These are phyloP conservation scores for Leptinotarsa undecemlineata DNA, from an alignment of 1,140 invertebrate species.

Conservation along the genomic window DNA sequence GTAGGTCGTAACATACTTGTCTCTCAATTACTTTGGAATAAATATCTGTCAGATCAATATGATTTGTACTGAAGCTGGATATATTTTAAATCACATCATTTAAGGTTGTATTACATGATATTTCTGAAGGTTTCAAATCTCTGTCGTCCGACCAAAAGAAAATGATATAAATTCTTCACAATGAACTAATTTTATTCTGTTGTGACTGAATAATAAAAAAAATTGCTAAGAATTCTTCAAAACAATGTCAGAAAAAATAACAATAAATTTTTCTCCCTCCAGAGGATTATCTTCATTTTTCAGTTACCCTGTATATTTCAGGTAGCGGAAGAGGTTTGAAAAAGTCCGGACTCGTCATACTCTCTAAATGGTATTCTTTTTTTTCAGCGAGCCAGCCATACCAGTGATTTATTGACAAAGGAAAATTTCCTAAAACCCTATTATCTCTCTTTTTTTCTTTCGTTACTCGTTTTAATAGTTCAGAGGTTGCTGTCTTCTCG, in stretches of 20 bases:
- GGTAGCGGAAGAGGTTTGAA: constrained; percentile 32
- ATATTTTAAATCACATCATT: too few relatives aligned
- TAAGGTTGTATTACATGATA: not conserved
- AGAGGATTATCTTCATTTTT: not conserved
- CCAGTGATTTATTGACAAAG: constrained; percentile 39
- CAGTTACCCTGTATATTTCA: constrained; percentile 20
- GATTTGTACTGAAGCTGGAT: too few relatives aligned
- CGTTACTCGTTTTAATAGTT: constrained; percentile 27
- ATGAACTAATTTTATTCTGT: too few relatives aligned
- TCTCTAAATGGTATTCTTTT: constrained; percentile 39
- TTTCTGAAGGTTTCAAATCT: not conserved
- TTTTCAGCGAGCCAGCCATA: constrained; percentile 43
- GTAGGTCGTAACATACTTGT: too few relatives aligned
- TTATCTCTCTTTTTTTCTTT: constrained; percentile 25
- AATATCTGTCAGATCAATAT: too few relatives aligned
- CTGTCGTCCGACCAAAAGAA: too few relatives aligned
- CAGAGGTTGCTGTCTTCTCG: constrained; percentile 14
- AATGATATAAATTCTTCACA: too few relatives aligned
- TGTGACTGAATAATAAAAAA: not conserved
- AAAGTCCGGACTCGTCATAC: constrained; percentile 36
- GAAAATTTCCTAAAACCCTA: constrained; percentile 32
- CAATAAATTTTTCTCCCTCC: too few relatives aligned
- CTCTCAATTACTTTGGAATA: too few relatives aligned
- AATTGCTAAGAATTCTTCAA: not conserved
- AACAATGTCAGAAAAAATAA: too few relatives aligned